Conservation (phyloP, 2,113 vertebrate species). For the Ploceus nigricollis region DNA sequence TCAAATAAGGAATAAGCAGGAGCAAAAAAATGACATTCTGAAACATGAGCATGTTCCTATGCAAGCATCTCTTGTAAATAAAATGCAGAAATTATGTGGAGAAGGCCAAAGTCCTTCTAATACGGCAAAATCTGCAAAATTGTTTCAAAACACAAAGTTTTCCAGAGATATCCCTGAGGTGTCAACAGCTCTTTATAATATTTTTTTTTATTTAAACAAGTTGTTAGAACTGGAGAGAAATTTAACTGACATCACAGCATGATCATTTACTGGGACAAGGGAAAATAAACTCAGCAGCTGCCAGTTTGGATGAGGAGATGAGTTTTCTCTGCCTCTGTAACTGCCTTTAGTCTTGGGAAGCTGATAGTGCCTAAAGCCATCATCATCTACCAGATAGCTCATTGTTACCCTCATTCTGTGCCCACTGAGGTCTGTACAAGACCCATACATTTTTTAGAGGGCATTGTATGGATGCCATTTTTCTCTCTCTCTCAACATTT, state of each 20-base stretch:
- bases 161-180: slow-evolving; percentile 29
- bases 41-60: neutral
- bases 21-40: neutral
- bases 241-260: neutral
- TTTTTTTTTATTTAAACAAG: neutral
- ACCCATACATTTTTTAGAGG: neutral
- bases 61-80: neutral
- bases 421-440: neutral
- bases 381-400: neutral
- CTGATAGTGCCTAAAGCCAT: neutral
- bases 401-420: neutral
- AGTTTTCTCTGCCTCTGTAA: neutral
- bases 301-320: neutral
- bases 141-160: slow-evolving; percentile 9
- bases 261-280: neutral
- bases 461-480: neutral
- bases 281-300: neutral
- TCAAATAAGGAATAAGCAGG: neutral
- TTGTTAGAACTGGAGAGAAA: slow-evolving; percentile 20
- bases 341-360: neutral
- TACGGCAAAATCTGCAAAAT: slow-evolving; percentile 29
- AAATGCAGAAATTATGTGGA: neutral
- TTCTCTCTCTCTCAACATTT: neutral
- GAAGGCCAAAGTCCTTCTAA: neutral
- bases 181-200: slow-evolving; percentile 21